Percentiles rank a stretch among this genome's conserved stretches.
Conservation (phyloP, 2,797 vertebrate species). For the Sylvia borin region DNA sequence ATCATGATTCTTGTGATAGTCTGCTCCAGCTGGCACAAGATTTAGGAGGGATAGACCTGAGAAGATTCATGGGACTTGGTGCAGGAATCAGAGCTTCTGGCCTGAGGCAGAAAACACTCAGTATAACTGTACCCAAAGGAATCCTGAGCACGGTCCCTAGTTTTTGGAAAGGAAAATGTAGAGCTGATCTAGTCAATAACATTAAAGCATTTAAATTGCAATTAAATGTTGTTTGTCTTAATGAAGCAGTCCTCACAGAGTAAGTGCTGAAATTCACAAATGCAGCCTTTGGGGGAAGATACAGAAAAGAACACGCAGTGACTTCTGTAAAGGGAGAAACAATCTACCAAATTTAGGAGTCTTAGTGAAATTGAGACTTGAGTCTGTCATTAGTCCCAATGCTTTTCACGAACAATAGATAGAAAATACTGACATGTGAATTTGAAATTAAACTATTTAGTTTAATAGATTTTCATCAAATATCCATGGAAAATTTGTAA, state of each 20-base stretch:
- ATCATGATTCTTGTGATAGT: background rate
- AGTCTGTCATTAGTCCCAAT: background rate
- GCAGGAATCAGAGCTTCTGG: background rate
- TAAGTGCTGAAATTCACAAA: background rate
- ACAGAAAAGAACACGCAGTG: background rate
- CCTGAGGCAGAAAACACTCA: background rate
- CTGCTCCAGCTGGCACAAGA: background rate
- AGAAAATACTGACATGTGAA: background rate
- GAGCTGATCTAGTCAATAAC: background rate
- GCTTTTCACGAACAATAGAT: background rate
- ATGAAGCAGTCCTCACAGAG: background rate
- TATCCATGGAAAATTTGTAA: background rate
- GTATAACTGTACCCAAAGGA: background rate
- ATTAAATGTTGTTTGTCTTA: conserved; percentile 7
- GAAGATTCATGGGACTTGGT: background rate
- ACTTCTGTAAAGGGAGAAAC: background rate
- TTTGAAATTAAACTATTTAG: background rate
- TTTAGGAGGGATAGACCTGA: background rate
- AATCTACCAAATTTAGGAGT: background rate
- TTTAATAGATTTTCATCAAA: background rate
- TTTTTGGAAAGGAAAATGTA: background rate
- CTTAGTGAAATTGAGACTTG: background rate
- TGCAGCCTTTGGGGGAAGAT: background rate
- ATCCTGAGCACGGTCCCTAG: background rate
- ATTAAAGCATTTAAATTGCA: background rate